Conservation (phyloP, 2,797 vertebrate species). For the Bovichtus variegatus region DNA sequence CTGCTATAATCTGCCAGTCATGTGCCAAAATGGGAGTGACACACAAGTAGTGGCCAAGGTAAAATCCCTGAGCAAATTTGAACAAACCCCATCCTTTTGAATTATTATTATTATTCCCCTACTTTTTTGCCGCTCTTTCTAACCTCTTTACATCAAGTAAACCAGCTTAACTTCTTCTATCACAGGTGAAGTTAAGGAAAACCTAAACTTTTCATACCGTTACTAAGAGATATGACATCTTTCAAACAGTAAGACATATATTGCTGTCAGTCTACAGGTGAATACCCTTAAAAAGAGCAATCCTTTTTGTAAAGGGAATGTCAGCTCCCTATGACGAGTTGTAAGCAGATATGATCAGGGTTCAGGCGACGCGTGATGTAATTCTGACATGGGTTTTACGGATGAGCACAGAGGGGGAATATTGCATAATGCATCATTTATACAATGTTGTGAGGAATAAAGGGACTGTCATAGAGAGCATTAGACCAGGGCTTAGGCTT, state of each 20-base stretch:
- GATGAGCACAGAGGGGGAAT: slow-evolving; percentile 55
- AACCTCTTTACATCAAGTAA: background rate
- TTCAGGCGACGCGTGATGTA: slow-evolving; percentile 63
- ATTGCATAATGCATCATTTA: slow-evolving; percentile 77
- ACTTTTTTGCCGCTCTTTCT: background rate
- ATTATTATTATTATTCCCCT: background rate
- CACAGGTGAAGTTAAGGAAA: background rate
- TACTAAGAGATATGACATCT: background rate
- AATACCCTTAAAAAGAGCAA: slow-evolving; percentile 43
- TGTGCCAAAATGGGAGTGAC: slow-evolving; percentile 4
- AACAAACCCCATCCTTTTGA: background rate
- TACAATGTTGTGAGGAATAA: slow-evolving; percentile 69
- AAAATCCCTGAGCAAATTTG: background rate
- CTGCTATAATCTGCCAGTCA: slow-evolving; percentile 33
- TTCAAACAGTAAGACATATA: background rate
- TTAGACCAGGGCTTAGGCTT: slow-evolving; percentile 59
- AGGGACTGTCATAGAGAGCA: slow-evolving; percentile 50
- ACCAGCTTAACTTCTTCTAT: background rate
- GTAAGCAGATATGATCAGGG: slow-evolving; percentile 64
- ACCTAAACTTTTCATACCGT: background rate
- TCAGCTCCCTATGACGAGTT: slow-evolving; percentile 52
- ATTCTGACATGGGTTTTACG: slow-evolving; percentile 69
- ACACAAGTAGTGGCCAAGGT: background rate
- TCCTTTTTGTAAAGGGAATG: slow-evolving; percentile 20
- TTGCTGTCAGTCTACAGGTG: background rate